Evolutionary conservation across 1,140 invertebrate species (phyloP).

Genomic region (Chionoecetes opilio): DNA sequence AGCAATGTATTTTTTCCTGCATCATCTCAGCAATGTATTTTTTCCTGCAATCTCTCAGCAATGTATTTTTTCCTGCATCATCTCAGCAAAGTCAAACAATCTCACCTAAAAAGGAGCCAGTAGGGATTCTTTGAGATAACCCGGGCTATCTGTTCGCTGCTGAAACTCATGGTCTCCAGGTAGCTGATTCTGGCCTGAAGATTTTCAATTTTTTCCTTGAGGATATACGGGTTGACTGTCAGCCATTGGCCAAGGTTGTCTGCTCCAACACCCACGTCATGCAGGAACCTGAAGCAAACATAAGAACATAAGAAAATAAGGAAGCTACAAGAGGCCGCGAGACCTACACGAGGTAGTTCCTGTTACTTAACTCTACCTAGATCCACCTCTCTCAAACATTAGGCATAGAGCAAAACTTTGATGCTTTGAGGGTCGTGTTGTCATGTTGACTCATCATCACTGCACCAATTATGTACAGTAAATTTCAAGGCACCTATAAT

Average conservation of each 20-base stretch:
- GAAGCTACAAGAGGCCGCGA: no score
- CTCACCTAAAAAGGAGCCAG: slow-evolving; percentile 67
- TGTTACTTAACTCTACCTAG: no score
- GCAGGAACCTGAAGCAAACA: slow-evolving; percentile 60
- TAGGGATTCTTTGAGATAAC: slow-evolving; percentile 60
- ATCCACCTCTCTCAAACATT: no score
- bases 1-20: background rate
- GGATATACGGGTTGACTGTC: slow-evolving; percentile 62
- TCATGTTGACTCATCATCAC: background rate
- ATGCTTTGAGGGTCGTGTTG: background rate
- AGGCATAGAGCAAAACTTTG: background rate
- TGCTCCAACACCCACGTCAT: slow-evolving; percentile 55
- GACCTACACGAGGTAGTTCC: no score
- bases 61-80: no score
- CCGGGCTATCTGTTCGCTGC: slow-evolving; percentile 20
- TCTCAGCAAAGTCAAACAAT: background rate
- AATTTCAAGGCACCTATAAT: no score
- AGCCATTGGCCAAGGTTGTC: slow-evolving; percentile 68
- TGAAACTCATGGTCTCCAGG: slow-evolving; percentile 44
- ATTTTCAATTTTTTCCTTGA: slow-evolving; percentile 53
- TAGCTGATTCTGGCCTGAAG: slow-evolving; percentile 60
- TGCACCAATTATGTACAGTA: no score
- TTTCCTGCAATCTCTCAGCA: background rate
- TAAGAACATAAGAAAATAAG: background rate
- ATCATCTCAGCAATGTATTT: background rate